phyloP scores from a whole-genome alignment of 1,140 invertebrate species.

The Drosophila insularis region DNA sequence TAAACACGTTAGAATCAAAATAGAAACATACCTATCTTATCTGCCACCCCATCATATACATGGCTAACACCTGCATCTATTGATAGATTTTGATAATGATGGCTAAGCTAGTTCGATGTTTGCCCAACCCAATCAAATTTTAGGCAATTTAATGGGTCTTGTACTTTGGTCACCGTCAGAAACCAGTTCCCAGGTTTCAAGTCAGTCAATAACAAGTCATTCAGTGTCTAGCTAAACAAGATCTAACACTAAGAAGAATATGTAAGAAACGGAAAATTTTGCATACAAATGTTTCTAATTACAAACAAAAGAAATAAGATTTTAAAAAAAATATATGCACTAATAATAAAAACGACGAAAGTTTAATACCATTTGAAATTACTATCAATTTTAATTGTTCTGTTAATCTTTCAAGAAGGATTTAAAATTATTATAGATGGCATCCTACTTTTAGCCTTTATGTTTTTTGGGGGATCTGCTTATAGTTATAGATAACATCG shows the following conservation, averaged over 20 bases:
- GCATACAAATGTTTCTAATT: slow-evolving; percentile 33
- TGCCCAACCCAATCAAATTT: slow-evolving; percentile 22
- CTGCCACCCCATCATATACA: slow-evolving; percentile 13
- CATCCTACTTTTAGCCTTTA: too few relatives aligned
- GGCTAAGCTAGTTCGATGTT: slow-evolving; percentile 3
- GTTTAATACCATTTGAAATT: neutral
- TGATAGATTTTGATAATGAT: slow-evolving; percentile 25
- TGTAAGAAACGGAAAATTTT: slow-evolving; percentile 29
- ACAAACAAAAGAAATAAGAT: neutral
- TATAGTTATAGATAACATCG: too few relatives aligned
- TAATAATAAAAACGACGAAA: neutral
- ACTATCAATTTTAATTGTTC: too few relatives aligned
- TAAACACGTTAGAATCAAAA: slow-evolving; percentile 3
- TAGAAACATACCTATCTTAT: slow-evolving; percentile 33
- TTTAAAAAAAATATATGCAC: slow-evolving; percentile 4
- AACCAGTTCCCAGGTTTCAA: slow-evolving; percentile 30
- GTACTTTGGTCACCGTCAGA: slow-evolving; percentile 32
- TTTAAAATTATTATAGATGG: too few relatives aligned
- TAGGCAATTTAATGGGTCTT: slow-evolving; percentile 24
- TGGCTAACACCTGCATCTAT: neutral
- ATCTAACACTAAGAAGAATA: neutral
- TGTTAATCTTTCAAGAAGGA: too few relatives aligned
- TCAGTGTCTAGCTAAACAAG: slow-evolving; percentile 1
- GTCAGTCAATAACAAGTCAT: neutral
- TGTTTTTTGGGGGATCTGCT: too few relatives aligned